Percentiles rank a stretch among this genome's conserved stretches.
These are phyloP conservation scores for Microctonus brassicae DNA, from an alignment of 2,888 invertebrate species.

Conservation along the genomic window DNA sequence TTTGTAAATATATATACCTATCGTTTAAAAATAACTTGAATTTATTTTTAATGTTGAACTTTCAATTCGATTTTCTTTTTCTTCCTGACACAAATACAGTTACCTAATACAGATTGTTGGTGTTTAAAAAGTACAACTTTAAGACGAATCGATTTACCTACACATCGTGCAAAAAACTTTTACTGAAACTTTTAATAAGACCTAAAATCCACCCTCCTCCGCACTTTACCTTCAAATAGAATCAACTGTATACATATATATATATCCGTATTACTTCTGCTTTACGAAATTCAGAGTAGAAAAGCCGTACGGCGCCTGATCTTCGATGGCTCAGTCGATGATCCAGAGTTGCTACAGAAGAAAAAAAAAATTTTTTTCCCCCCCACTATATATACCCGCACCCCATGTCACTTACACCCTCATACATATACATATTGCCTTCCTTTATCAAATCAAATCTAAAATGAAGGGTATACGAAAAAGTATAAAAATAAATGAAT, in stretches of 20 bases:
- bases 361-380: background rate
- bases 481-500: background rate
- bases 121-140: background rate
- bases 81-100: background rate
- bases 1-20: no score
- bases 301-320: constrained; percentile 17
- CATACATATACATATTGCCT: no score
- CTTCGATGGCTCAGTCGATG: constrained; percentile 15
- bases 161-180: background rate
- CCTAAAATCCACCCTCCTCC: background rate
- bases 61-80: background rate
- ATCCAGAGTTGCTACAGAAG: background rate
- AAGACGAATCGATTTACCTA: background rate
- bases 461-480: background rate
- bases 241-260: constrained; percentile 5
- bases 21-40: background rate
- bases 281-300: constrained; percentile 10
- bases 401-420: background rate
- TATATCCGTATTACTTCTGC: constrained; percentile 14
- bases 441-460: background rate
- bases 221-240: constrained; percentile 6
- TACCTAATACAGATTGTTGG: background rate
- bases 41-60: background rate
- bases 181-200: constrained; percentile 26
- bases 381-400: background rate